These are phyloP conservation scores for Tachina lurida DNA, from an alignment of 2,888 invertebrate species.

Conservation along the genomic window DNA sequence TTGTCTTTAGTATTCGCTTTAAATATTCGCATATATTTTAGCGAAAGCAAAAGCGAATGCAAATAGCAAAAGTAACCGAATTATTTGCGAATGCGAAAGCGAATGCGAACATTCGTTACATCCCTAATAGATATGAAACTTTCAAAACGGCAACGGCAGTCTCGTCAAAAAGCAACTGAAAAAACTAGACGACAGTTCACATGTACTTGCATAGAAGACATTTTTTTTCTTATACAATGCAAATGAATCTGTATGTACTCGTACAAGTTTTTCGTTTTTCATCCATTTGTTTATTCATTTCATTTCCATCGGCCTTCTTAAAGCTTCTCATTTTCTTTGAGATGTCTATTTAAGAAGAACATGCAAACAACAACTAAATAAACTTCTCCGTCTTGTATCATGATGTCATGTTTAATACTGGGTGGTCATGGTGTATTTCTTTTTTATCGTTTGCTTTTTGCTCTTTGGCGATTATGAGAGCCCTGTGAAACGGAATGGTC, in stretches of 20 bases:
- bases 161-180: conserved; percentile 23
- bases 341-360: conserved; percentile 42
- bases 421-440: conserved; percentile 62
- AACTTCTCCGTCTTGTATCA: conserved; percentile 54
- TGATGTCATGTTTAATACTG: conserved; percentile 69
- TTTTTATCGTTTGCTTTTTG: background rate
- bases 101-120: too few relatives aligned
- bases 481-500: conserved; percentile 39
- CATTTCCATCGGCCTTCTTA: conserved; percentile 24
- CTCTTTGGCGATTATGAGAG: conserved; percentile 30
- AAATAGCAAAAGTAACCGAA: too few relatives aligned
- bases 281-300: conserved; percentile 2
- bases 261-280: background rate
- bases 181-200: conserved; percentile 16
- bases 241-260: background rate
- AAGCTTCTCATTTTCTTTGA: conserved; percentile 43
- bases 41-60: too few relatives aligned
- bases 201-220: conserved; percentile 4
- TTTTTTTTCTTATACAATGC: conserved; percentile 15
- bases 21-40: too few relatives aligned
- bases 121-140: too few relatives aligned
- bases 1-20: too few relatives aligned
- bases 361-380: conserved; percentile 46
- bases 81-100: too few relatives aligned
- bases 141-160: conserved; percentile 14